Evolutionary conservation across 2,797 vertebrate species (phyloP), one percentile per base, ranked within the genome.

Genomic region (Anas flavirostris): DNA sequence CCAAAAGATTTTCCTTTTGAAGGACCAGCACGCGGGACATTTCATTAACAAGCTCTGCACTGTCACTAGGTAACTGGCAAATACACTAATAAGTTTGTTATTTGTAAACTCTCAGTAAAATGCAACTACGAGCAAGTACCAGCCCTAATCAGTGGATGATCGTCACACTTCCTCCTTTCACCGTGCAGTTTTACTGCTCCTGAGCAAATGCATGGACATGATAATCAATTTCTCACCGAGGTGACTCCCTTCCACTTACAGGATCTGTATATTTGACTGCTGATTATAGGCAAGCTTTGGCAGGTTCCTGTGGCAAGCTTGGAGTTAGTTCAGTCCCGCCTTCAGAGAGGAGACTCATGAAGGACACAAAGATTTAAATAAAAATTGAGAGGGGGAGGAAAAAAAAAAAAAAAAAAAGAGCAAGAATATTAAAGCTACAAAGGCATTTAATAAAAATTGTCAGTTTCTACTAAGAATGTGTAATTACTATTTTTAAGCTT

Each of bases 301-400:
- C 98, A 98, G 93, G 97, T 96, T 96, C 95, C 96, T 88, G 87
- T 81, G 90, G 92, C 91, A 83, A 9, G 79, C 90, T 90, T n/a
- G 75, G 67, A 95, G 91, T 85, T 39, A 78, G 88, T 90, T 92
- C 80, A 94, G 93, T 96, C 93, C 89, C 48, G 91, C 83, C 84
- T 92, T 93, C 93, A 50, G 84, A 92, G 25, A 80, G 56, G 72
- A 94, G 78, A 94, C 93, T 93, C 76, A 26, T 33, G 67, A 96
- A 93, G 95, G 93, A 96, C 95, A 96, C 78, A 91, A 66, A 84
- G 52, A 70, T 72, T 92, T 80, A 85, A 70, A 56, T 83, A 83
- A 89, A 94, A 91, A 55, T 82, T 43, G 62, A 55, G 31, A 56
- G 60, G 28, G 16, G 13, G 22, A 15, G 18, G 43, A 21, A 31